Evolutionary conservation across 2,113 vertebrate genomes (phyloP), one percentile per base, ranked within the genome.

Genomic region (Murina feae): DNA sequence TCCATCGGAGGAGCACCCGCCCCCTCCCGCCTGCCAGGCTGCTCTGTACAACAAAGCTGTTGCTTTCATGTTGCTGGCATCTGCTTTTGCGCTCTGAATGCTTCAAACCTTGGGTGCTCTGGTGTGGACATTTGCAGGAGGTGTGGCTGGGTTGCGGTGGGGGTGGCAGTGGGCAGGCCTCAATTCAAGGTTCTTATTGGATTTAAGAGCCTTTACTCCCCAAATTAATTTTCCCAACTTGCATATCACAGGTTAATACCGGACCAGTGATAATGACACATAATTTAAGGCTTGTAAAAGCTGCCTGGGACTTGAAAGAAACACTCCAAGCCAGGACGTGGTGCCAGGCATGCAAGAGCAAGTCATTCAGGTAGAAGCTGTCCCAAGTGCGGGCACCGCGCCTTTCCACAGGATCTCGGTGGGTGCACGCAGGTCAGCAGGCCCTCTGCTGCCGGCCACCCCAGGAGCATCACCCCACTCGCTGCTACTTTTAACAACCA

Each of bases 201-300:
- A 87, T 81, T 94, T 93, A 81, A 96, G 78, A 93, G 74, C 69
- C 92, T 96, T 85, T 87, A 53, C 71, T 90, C 81, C 82, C 65
- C 74, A 92, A 78, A 83, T 89, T 92, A 94, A 93, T 95, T 92
- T 95, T 92, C 92, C 90, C 21, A 39, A 89, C 96, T 94, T 96
- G 69, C 65, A 2, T 93, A 95, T 95, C 96, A 95, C 95, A 97
- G 95, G 96, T 97, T 97, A 97, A 96, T 94, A 96, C 96, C 71
- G 96, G 95, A 96, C 95, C 82, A 16, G 1, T 84, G 95, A 47
- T 97, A 97, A 97, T 97, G 94, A 96, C 93, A 97, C 96, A 95
- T 97, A 96, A 97, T 97, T 97, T 97, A 92, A 97, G 96, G 93
- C 97, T 97, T 91, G 71, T 95, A 96, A 97, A 96, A 96, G 95